phyloP scores from a whole-genome alignment of 2,797 vertebrate species.

The Ficedula albicollis region DNA sequence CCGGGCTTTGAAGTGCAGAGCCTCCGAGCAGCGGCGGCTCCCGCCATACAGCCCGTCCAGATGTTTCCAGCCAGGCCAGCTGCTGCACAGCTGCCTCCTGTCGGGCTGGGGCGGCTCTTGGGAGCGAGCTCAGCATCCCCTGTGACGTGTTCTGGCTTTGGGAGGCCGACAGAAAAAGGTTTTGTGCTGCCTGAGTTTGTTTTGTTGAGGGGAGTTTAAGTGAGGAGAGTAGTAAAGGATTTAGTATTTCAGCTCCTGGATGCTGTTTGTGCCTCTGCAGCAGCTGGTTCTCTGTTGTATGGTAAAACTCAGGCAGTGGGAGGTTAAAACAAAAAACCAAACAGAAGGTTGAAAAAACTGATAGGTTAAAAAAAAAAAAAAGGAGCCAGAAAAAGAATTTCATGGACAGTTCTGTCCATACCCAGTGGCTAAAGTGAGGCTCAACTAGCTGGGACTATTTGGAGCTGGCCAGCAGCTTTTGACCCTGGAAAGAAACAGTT shows the following conservation, averaged over 20 bases:
- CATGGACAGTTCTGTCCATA: neutral
- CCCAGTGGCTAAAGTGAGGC: neutral
- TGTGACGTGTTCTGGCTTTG: neutral
- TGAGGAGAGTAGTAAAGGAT: neutral
- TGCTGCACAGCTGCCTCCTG: slow-evolving; percentile 67
- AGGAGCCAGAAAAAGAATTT: neutral
- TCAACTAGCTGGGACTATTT: neutral
- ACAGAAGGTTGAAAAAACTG: neutral
- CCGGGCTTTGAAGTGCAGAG: slow-evolving; percentile 21
- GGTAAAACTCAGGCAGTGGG: neutral
- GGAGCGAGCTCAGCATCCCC: neutral
- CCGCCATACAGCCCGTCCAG: slow-evolving; percentile 50
- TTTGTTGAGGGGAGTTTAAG: neutral
- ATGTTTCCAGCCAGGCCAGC: slow-evolving; percentile 71
- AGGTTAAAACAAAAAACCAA: neutral
- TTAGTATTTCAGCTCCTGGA: neutral
- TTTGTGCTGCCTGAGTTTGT: neutral
- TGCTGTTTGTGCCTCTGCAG: neutral
- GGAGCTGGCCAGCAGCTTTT: neutral
- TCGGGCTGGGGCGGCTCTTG: slow-evolving; percentile 17
- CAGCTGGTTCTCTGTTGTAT: neutral
- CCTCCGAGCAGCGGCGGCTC: neutral
- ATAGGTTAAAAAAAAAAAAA: neutral
- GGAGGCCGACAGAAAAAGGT: neutral
- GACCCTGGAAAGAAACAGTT: neutral